Conservation (phyloP, 2,888 invertebrate genomes). For the Tetrapedia diversipes region DNA sequence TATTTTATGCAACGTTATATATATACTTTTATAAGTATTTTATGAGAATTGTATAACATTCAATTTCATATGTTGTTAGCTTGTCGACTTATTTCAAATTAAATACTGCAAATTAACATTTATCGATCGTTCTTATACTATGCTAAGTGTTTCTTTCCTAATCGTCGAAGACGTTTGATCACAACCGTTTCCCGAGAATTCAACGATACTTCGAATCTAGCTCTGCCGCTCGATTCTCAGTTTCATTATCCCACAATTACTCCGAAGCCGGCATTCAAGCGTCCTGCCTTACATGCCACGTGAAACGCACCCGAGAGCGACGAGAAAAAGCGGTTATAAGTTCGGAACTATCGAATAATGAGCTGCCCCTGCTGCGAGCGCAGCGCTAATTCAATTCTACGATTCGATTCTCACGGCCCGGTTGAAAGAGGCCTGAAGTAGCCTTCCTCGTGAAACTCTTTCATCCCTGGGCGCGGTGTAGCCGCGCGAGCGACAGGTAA, state of each 20-base stretch:
- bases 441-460: constrained; percentile 57
- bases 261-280: neutral
- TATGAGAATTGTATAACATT: too few relatives aligned
- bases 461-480: constrained; percentile 43
- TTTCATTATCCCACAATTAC: neutral
- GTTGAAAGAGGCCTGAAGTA: constrained; percentile 58
- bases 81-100: too few relatives aligned
- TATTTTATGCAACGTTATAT: too few relatives aligned
- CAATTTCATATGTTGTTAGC: too few relatives aligned
- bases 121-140: too few relatives aligned
- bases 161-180: too few relatives aligned
- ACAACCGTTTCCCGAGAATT: neutral
- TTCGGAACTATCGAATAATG: constrained; percentile 62
- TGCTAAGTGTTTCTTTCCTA: too few relatives aligned
- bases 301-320: constrained; percentile 22
- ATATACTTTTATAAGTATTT: too few relatives aligned
- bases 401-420: constrained; percentile 67
- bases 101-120: too few relatives aligned
- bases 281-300: neutral
- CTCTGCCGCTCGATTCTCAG: neutral
- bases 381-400: constrained; percentile 63
- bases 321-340: constrained; percentile 43
- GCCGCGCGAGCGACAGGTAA: constrained; percentile 66
- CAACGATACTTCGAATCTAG: too few relatives aligned
- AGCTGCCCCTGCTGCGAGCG: constrained; percentile 56